Base-by-base conservation (phyloP, 2,113 vertebrate species). In the Vicugna pacos region DNA sequence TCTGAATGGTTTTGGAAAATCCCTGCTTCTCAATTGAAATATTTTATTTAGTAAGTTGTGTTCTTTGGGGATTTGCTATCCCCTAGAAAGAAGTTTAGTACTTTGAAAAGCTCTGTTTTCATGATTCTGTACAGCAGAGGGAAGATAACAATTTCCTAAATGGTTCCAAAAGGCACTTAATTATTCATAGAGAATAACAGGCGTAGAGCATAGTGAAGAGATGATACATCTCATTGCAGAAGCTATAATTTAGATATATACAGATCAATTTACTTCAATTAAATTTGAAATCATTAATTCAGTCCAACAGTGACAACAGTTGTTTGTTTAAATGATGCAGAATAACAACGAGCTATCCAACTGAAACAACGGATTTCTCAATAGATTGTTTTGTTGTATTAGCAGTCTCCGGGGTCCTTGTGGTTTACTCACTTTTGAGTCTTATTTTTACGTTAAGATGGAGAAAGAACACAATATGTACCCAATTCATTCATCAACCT, bases 221-320 rank as follows among this genome's bases (percentile, higher is more conserved):
- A 86, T n/a, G 4, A 67, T 82, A 28, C 26, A 58, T 64, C 6
- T 93, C 38, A 38, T 50, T 83, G 10, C 46, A 79, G 24, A 22
- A 58, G 42, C 3, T 67, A 28, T 82, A 67, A 89, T 93, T 91
- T 93, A 94, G 70, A 81, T 65, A 54, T 73, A 64, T 15, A 65
- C 62, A 83, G 86, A 58, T 95, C 81, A 84, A 94, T 69, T 90
- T 75, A 10, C 3, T 82, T 83, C 79, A 85, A 88, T 79, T 95
- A 72, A 77, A 35, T 70, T 93, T 81, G 1, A 77, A 96, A 87
- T 89, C 17, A 94, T 95, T 92, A 72, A 89, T 91, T 72, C 35
- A 89, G 89, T 56, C 6, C 16, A 52, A 26, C 60, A 97, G 93
- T 77, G 28, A 83, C 20, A 70, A 75, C 65, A 3, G 0, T 50